Conservation (phyloP, 2,888 invertebrate species). For the Conomelus anceps region DNA sequence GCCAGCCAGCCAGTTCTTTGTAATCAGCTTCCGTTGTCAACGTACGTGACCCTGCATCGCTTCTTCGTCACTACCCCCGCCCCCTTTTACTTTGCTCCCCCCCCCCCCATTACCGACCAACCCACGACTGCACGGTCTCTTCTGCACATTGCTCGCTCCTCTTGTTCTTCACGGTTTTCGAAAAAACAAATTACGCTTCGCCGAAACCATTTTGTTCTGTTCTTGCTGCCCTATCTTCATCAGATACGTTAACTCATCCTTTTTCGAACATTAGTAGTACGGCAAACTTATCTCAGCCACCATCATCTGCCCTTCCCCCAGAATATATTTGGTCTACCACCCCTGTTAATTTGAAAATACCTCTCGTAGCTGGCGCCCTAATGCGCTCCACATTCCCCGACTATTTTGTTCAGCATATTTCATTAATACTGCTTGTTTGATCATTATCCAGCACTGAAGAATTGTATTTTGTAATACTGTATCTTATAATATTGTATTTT, state of each 20-base stretch:
- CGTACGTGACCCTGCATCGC: constrained; percentile 1
- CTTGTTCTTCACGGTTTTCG: background rate
- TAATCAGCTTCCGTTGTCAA: constrained; percentile 4
- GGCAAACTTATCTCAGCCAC: background rate
- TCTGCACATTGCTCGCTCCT: constrained; percentile 10
- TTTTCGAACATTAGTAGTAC: background rate
- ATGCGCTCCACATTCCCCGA: too few relatives aligned
- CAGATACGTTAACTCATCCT: background rate
- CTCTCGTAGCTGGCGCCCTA: background rate
- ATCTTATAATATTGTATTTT: too few relatives aligned
- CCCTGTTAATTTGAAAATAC: background rate
- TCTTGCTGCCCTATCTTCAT: background rate
- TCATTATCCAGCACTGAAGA: background rate
- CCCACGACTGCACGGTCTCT: constrained; percentile 1
- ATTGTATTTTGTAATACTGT: too few relatives aligned
- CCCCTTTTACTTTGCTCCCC: background rate
- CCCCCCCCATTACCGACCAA: background rate
- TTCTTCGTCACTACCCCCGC: background rate
- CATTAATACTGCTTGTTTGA: background rate
- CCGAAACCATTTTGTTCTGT: background rate
- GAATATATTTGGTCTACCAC: background rate
- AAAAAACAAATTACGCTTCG: background rate
- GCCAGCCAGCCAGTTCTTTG: constrained; percentile 3
- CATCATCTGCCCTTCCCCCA: background rate
- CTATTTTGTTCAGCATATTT: background rate